Evolutionary conservation across 2,113 vertebrate species (phyloP), one percentile per base, ranked within the genome.

Genomic region (Microcebus murinus): DNA sequence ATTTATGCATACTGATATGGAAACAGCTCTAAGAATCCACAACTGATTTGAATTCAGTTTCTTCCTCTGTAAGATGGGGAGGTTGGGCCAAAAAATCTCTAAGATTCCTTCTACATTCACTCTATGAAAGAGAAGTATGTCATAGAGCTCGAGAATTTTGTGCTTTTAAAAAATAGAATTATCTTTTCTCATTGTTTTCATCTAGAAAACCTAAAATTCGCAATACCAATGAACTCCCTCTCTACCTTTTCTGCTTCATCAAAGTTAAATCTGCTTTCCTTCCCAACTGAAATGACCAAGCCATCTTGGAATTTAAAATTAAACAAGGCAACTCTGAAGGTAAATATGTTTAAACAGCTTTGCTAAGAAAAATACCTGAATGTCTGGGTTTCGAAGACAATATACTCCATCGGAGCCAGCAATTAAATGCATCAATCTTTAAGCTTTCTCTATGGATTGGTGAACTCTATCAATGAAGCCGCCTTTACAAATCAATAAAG

Each of bases 201-300:
- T 34, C 52, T 31, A 68, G 50, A 93, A 95, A 93, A 95, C 21
- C 27, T 82, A n/a, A 93, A 87, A 45, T 82, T 90, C 59, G 63
- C 11, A 70, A 90, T 61, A 70, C 68, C 27, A 10, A 0, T 39
- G 29, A 71, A 77, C 50, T 77, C 61, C 25, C 15, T 88, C 34
- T 95, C 39, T 2, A 63, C 17, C 14, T 94, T 71, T 87, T 73
- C 34, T 83, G 3, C 25, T 80, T 74, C 73, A 21, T 68, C 57
- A 84, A 79, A 50, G 31, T 88, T 80, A 59, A 61, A 82, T 74
- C 27, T 61, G 23, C 42, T 59, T 84, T 48, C 34, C 77, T 77
- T 92, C 27, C 80, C 77, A 91, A 63, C 45, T 84, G 50, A 70
- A 57, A 87, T 83, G 15, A 80, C 68, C 29, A 34, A 67, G 34